Evolutionary conservation across 2,888 invertebrate genomes (phyloP), one percentile per base, ranked within the genome.

Genomic region (Cerceris rybyensis): DNA sequence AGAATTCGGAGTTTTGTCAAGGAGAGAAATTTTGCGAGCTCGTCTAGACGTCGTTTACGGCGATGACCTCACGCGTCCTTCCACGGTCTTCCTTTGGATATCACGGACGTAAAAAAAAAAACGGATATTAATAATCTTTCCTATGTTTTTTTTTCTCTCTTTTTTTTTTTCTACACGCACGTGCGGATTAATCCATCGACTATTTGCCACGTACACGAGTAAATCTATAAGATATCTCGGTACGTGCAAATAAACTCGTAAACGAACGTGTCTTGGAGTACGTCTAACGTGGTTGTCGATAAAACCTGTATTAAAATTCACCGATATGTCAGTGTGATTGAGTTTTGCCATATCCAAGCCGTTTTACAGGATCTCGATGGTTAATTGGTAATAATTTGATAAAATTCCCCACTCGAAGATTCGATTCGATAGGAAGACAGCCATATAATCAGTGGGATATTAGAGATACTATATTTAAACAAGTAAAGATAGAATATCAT

Each of bases 51-150:
- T 64, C 65, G 55, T 84, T 85, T 75, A 49, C 61, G 67, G 72
- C 67, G 85, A 85, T 85, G 85, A 85, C 81, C 78, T 83, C 85
- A 81, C 81, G 70, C 67, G 78, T 80, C 83, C 81, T 79, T 79
- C 81, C 76, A 59, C 59, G 71, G 68, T 49, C 72, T 77, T 73
- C 81, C 71, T 74, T 52, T 75, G 42, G 54, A 46, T 64, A 70
- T 63, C 55, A 41, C 14, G 66, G 9, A 61, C 58, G 28, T n/a
- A 28, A 28, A 28, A 4, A 28, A 61, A 73, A 71, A 69, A 68
- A 67, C 43, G 50, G 58, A 50, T 63, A 61, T 70, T 71, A 74
- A 81, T 74, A 70, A 68, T 67, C 46, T 14, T 54, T 16, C n/a
- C 49, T 7, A 6, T 55, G 16, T 72, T 42, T 49, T 11, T 42